A percentile compares a stretch with the other conserved stretches of the same genome.
These are phyloP conservation scores for Listrodromus nycthemerus DNA, from an alignment of 2,888 invertebrate genomes.

Conservation along the genomic window DNA sequence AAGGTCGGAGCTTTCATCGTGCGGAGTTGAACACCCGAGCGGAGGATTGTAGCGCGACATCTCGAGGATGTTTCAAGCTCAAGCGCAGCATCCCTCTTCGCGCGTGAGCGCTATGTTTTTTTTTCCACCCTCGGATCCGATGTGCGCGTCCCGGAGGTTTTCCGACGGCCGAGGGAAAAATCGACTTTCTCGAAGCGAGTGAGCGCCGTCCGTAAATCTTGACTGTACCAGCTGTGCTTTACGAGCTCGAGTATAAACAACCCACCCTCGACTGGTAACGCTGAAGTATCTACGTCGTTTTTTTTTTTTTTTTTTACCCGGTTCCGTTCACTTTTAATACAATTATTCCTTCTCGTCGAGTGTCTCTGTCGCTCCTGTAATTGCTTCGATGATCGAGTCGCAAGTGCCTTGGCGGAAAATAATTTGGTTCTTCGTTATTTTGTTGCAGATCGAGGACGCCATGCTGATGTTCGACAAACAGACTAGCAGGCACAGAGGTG, in stretches of 20 bases:
- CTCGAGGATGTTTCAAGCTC: slow-evolving; percentile 44
- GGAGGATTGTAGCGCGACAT: slow-evolving; percentile 36
- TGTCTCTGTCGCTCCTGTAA: neutral
- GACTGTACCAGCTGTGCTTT: slow-evolving; percentile 77
- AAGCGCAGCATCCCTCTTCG: slow-evolving; percentile 21
- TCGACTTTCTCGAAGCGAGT: slow-evolving; percentile 71
- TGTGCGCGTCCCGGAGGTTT: slow-evolving; percentile 5
- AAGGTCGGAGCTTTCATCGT: neutral
- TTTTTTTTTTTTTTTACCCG: slow-evolving; percentile 11
- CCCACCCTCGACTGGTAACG: neutral
- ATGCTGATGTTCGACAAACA: slow-evolving; percentile 99
- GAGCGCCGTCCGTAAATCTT: slow-evolving; percentile 77
- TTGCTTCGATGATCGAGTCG: slow-evolving; percentile 17
- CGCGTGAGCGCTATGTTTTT: slow-evolving; percentile 23
- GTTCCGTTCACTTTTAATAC: slow-evolving; percentile 17
- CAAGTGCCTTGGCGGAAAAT: neutral
- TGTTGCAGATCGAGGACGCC: slow-evolving; percentile 99
- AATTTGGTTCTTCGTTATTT: slow-evolving; percentile 71
- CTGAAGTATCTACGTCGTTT: slow-evolving; percentile 52
- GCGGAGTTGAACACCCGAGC: slow-evolving; percentile 16
- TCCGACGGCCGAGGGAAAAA: slow-evolving; percentile 29
- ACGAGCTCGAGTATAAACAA: slow-evolving; percentile 67
- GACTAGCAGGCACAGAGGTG: slow-evolving; percentile 99
- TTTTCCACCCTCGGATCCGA: neutral
- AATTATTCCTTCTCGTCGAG: slow-evolving; percentile 13